A percentile compares a stretch with the other conserved stretches of the same genome.
Evolutionary conservation across 2,797 vertebrate genomes (phyloP).

Genomic region (Chloroceryle inda): DNA sequence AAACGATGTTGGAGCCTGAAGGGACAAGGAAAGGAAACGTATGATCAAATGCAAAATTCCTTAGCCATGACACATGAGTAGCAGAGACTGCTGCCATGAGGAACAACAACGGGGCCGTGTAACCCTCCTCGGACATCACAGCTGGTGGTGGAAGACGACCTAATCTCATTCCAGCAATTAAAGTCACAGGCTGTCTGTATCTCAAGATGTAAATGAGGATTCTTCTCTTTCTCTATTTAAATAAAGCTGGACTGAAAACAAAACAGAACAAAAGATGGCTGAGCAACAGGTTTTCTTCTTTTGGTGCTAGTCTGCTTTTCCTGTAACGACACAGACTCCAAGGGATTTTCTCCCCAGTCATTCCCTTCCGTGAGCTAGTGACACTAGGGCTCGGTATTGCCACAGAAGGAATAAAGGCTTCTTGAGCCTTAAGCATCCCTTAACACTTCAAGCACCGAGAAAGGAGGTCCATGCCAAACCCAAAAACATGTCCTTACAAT

Average conservation of each 20-base stretch:
- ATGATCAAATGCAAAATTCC: background rate
- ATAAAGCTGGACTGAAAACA: background rate
- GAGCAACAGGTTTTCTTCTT: background rate
- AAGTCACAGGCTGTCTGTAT: background rate
- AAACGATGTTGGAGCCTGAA: background rate
- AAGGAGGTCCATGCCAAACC: background rate
- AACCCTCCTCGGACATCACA: background rate
- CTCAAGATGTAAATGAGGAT: background rate
- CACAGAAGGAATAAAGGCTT: background rate
- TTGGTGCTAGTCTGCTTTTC: background rate
- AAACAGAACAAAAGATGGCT: background rate
- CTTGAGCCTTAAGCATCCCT: background rate
- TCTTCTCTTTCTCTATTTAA: background rate
- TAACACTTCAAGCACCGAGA: background rate
- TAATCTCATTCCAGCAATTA: background rate
- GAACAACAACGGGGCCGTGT: background rate
- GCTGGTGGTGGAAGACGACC: background rate
- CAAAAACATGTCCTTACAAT: background rate
- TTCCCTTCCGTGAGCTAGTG: background rate
- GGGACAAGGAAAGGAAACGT: background rate
- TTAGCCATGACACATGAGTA: background rate
- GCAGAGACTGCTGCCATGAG: background rate
- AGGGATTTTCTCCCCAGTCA: background rate
- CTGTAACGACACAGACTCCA: background rate
- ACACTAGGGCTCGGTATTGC: background rate